Evolutionary conservation across 2,888 invertebrate species (phyloP), one percentile per base, ranked within the genome.

Genomic region (Anarsia innoxiella): DNA sequence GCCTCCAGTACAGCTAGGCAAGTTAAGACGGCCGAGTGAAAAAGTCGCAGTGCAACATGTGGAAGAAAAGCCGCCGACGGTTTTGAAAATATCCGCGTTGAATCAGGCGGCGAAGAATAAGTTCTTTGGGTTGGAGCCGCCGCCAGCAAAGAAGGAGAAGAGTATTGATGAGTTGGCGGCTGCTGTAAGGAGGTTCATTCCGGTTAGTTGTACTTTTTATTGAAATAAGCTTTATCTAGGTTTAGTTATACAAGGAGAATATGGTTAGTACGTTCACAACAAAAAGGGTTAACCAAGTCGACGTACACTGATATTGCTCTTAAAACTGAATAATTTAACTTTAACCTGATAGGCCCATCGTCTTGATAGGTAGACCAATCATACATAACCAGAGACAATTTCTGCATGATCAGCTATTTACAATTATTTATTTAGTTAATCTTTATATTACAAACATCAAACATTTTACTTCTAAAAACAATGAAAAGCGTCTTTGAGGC

Each of bases 151-250:
- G 58, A 76, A 72, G 37, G 80, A 76, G 47, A 78, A 69, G 46
- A 80, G 53, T 33, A 61, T 82, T 4, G 83, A 84, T 28, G 83
- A 83, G 44, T 44, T 82, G 33, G 58, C 78, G 0, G 83, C 83
- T 13, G 77, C 80, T 28, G 82, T 84, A 4, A 69, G 80, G 54
- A 83, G 74, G 51, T 84, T 75, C 58, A 79, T 83, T 59, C 78
- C 82, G 44, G 74, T 77, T 35, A 74, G 78, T 62, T 23, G 8
- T 2, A 3, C 11, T 11, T 27, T n/a, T n/a, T n/a, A n/a, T n/a
- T n/a, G n/a, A n/a, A n/a, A n/a, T n/a, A n/a, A n/a, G n/a, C n/a
- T n/a, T n/a, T n/a, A n/a, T n/a, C n/a, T n/a, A n/a, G n/a, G n/a
- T n/a, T n/a, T n/a, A n/a, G n/a, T n/a, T 6, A 15, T 9, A 10